These are phyloP conservation scores for Nyctereutes procyonoides DNA, from an alignment of 2,113 vertebrate genomes.

Conservation along the genomic window DNA sequence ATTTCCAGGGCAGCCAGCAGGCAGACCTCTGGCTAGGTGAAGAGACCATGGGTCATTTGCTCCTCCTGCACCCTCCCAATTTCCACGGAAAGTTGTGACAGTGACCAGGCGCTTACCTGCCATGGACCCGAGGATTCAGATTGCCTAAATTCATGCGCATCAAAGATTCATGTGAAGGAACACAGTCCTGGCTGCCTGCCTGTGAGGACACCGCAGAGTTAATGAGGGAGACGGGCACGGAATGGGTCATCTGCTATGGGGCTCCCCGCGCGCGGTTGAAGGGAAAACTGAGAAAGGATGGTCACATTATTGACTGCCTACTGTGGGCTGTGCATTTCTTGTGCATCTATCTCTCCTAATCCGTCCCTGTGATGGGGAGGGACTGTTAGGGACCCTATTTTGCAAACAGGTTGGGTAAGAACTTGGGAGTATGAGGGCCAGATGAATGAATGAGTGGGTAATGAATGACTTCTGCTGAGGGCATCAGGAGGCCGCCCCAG, in stretches of 20 bases:
- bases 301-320: background rate
- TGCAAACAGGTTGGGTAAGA: background rate
- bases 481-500: background rate
- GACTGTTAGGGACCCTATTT: background rate
- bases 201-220: background rate
- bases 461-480: background rate
- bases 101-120: background rate
- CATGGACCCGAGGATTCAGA: background rate
- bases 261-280: background rate
- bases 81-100: background rate
- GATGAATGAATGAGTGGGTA: background rate
- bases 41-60: background rate
- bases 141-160: no score
- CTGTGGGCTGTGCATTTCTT: background rate
- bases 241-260: fast-evolving
- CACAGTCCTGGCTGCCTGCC: background rate
- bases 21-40: background rate
- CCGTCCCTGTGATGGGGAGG: background rate
- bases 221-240: fast-evolving
- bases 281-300: no score
- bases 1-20: background rate
- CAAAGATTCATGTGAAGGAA: fast-evolving
- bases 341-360: no score
- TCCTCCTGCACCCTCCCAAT: background rate
- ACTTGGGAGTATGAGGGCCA: background rate